A percentile compares a stretch with the other conserved stretches of the same genome.
These are phyloP conservation scores for Eupithecia abbreviata DNA, from an alignment of 2,888 invertebrate genomes.

Conservation along the genomic window DNA sequence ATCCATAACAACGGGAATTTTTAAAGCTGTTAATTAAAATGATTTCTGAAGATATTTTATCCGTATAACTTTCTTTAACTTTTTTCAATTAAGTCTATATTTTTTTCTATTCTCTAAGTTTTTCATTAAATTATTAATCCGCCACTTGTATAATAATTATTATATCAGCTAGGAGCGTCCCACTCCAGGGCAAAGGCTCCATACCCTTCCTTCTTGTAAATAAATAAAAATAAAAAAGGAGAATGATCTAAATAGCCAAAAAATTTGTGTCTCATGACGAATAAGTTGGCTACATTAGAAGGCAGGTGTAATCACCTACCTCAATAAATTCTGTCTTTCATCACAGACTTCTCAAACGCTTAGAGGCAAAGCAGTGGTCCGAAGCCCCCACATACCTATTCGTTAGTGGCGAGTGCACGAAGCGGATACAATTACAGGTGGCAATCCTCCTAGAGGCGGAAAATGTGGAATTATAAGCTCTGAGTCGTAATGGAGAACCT, in stretches of 20 bases:
- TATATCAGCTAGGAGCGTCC: background rate
- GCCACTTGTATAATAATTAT: background rate
- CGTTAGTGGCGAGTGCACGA: constrained; percentile 52
- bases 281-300: background rate
- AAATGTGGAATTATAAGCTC: constrained; percentile 68
- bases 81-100: background rate
- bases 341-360: constrained; percentile 40
- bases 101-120: background rate
- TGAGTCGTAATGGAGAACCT: constrained; percentile 69
- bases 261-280: background rate
- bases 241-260: background rate
- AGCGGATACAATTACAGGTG: constrained; percentile 80
- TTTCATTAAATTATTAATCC: background rate
- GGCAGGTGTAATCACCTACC: background rate
- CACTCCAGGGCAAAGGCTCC: background rate
- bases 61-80: constrained; percentile 4
- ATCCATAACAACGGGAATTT: background rate
- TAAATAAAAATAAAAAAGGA: background rate
- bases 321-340: constrained; percentile 9
- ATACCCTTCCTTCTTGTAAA: background rate
- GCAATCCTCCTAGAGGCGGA: constrained; percentile 65
- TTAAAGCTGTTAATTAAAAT: constrained; percentile 8
- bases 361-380: constrained; percentile 41
- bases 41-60: constrained; percentile 1
- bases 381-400: constrained; percentile 50